A percentile compares a stretch with the other conserved stretches of the same genome.
Evolutionary conservation across 2,113 vertebrate species (phyloP).

Genomic region (Zingel zingel): DNA sequence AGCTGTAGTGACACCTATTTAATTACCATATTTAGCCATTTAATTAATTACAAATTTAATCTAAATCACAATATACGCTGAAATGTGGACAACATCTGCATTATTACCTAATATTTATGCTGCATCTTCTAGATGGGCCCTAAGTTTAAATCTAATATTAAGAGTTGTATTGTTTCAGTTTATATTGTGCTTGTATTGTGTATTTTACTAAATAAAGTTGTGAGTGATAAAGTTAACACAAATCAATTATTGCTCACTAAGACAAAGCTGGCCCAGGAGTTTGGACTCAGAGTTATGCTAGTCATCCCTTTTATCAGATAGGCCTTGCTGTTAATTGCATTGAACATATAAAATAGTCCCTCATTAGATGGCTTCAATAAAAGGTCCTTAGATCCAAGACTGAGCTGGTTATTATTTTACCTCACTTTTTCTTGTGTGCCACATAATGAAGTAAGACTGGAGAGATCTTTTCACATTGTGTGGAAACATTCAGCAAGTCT

Average conservation of each 20-base stretch:
- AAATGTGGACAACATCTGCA: background rate
- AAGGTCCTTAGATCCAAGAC: background rate
- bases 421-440: background rate
- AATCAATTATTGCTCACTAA: background rate
- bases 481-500: conserved; percentile 53
- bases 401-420: background rate
- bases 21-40: background rate
- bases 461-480: conserved; percentile 36
- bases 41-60: background rate
- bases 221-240: background rate
- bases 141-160: background rate
- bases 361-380: background rate
- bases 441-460: background rate
- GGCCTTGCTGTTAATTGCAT: background rate
- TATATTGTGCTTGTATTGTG: background rate
- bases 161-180: background rate
- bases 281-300: background rate
- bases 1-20: background rate
- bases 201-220: background rate
- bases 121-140: too few species aligned
- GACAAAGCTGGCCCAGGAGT: background rate
- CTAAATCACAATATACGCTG: background rate
- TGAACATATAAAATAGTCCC: background rate
- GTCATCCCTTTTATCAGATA: background rate
- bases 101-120: background rate